Conservation (phyloP, 2,797 vertebrate species). For the Mastacembelus armatus region DNA sequence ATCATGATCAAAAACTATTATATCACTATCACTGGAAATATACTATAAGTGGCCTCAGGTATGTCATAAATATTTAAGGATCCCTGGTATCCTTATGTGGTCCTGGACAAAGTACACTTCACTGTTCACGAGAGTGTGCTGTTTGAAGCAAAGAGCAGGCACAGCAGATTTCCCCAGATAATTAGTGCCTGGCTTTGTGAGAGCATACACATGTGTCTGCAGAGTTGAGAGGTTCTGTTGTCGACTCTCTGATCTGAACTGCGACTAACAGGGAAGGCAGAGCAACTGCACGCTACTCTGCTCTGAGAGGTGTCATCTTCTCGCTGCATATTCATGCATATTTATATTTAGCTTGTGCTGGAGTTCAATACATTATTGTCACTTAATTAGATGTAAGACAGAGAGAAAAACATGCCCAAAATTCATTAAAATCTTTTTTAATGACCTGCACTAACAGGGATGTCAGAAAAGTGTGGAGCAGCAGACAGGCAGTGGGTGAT, state of each 20-base stretch:
- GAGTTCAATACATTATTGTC: conserved; percentile 98
- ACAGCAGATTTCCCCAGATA: conserved; percentile 73
- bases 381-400: conserved; percentile 99
- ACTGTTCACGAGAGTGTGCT: conserved; percentile 49
- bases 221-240: conserved; percentile 77
- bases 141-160: conserved; percentile 76
- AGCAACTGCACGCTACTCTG: conserved; percentile 73
- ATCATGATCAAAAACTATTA: conserved; percentile 65
- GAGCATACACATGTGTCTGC: conserved; percentile 61
- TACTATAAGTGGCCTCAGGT: conserved; percentile 53
- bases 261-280: conserved; percentile 76
- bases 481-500: conserved; percentile 87
- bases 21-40: conserved; percentile 47
- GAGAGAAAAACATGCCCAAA: conserved; percentile 94
- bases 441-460: conserved; percentile 98
- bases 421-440: conserved; percentile 96
- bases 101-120: conserved; percentile 51
- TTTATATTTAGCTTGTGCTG: conserved; percentile 96
- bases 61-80: conserved; percentile 71
- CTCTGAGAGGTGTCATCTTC: conserved; percentile 89
- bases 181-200: conserved; percentile 75
- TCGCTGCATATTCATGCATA: conserved; percentile 97
- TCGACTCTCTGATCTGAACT: conserved; percentile 84
- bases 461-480: conserved; percentile 93
- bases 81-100: conserved; percentile 48